Percentiles rank a stretch among this genome's conserved stretches.
These are phyloP conservation scores for Apteryx mantelli DNA, from an alignment of 2,113 vertebrate species.

Conservation along the genomic window DNA sequence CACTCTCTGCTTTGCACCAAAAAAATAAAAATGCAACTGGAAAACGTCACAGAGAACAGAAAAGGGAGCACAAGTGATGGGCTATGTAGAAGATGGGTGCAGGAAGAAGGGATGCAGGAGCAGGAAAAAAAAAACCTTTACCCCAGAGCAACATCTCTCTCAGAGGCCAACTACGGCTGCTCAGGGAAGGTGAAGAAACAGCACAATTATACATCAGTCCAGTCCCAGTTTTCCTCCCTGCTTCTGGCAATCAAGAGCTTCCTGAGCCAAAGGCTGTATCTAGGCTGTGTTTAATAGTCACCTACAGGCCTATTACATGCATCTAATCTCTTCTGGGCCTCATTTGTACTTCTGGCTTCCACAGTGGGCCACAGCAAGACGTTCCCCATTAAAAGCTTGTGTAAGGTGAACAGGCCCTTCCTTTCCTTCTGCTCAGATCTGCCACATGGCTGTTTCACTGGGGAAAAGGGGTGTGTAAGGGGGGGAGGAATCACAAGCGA, in stretches of 20 bases:
- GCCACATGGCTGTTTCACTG: too few relatives aligned
- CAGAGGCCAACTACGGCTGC: neutral
- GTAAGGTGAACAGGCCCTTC: too few relatives aligned
- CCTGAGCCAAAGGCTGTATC: neutral
- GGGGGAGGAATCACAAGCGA: neutral
- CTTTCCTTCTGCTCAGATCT: too few relatives aligned
- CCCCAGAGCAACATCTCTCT: neutral
- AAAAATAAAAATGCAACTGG: neutral
- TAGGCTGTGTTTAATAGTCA: neutral
- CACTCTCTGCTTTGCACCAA: neutral
- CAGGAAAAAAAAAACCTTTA: neutral
- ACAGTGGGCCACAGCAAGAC: too few relatives aligned
- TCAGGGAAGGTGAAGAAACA: neutral
- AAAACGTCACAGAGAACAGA: neutral
- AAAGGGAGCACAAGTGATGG: neutral
- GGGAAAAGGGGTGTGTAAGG: neutral
- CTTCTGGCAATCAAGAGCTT: neutral
- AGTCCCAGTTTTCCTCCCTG: neutral
- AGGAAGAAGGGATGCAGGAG: neutral
- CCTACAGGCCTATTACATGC: neutral
- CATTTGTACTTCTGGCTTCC: too few relatives aligned
- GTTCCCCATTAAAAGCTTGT: too few relatives aligned
- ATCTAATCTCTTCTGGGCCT: too few relatives aligned
- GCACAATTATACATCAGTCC: neutral
- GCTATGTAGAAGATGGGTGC: rapidly evolving